Conservation (phyloP, 1,140 invertebrate genomes). For the Papilio xuthus region DNA sequence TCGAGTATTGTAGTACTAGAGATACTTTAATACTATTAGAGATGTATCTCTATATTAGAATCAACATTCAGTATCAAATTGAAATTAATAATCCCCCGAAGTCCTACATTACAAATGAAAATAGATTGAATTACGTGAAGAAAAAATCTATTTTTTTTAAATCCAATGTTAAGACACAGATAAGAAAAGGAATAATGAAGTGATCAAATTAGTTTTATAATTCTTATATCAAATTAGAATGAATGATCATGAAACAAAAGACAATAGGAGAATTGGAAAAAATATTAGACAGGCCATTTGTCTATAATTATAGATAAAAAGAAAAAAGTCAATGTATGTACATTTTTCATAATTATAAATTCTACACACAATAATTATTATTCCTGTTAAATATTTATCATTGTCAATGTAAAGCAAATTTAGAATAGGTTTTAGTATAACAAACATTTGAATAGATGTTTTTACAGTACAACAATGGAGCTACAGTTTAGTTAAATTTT, state of each 20-base stretch:
- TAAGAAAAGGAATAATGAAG: neutral
- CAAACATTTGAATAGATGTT: neutral
- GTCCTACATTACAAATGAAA: neutral
- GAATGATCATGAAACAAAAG: neutral
- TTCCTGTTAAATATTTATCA: neutral
- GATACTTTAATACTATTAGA: too few species aligned
- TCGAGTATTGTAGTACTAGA: neutral
- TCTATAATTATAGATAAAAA: too few species aligned
- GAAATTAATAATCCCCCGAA: neutral
- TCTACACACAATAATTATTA: neutral
- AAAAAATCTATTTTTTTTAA: neutral
- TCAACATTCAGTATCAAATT: neutral
- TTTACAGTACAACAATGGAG: conserved; percentile 1
- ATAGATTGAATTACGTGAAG: neutral
- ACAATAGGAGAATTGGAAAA: neutral
- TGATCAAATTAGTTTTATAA: neutral
- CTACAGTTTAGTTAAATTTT: neutral
- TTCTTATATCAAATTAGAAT: neutral
- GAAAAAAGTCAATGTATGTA: too few species aligned
- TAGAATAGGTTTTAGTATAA: neutral
- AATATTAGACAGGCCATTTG: too few species aligned
- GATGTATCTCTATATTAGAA: neutral
- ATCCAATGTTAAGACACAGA: neutral
- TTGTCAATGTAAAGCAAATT: neutral
- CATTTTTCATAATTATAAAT: neutral